Percentiles rank a stretch among this genome's conserved stretches.
Evolutionary conservation across 2,888 invertebrate species (phyloP).

Genomic region (Operophtera brumata): DNA sequence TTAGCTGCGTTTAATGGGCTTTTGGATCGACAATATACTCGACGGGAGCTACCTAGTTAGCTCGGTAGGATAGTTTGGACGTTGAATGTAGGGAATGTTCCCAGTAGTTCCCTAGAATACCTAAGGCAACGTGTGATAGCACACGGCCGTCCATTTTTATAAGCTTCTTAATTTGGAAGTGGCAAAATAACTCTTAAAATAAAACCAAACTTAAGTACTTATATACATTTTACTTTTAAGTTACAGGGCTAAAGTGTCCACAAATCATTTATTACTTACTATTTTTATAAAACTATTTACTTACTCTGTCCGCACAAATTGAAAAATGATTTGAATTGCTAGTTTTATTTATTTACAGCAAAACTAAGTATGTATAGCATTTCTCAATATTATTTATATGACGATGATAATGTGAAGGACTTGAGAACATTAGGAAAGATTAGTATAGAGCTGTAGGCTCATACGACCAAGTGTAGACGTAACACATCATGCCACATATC

Average conservation of each 20-base stretch:
- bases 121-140: constrained; percentile 44
- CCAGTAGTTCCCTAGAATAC: constrained; percentile 36
- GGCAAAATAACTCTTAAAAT: constrained; percentile 8
- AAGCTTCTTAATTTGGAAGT: constrained; percentile 30
- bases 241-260: constrained; percentile 9
- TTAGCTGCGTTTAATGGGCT: constrained; percentile 54
- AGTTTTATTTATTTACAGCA: constrained; percentile 28
- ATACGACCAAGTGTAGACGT: constrained; percentile 69
- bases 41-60: constrained; percentile 39
- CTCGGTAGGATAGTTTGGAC: constrained; percentile 31
- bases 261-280: constrained; percentile 21
- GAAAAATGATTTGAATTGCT: constrained; percentile 28
- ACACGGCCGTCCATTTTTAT: constrained; percentile 51
- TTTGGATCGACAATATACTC: constrained; percentile 68
- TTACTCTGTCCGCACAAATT: constrained; percentile 29
- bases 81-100: constrained; percentile 32
- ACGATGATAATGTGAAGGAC: constrained; percentile 36
- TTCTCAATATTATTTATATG: constrained; percentile 18
- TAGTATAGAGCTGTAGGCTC: constrained; percentile 46
- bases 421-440: constrained; percentile 39
- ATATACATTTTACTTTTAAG: constrained; percentile 15
- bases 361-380: constrained; percentile 15
- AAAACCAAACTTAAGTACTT: constrained; percentile 14
- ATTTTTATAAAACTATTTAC: constrained; percentile 30
- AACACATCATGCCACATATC: constrained; percentile 79